Evolutionary conservation across 2,888 invertebrate genomes (phyloP).

Genomic region (Epistrophe eligans): DNA sequence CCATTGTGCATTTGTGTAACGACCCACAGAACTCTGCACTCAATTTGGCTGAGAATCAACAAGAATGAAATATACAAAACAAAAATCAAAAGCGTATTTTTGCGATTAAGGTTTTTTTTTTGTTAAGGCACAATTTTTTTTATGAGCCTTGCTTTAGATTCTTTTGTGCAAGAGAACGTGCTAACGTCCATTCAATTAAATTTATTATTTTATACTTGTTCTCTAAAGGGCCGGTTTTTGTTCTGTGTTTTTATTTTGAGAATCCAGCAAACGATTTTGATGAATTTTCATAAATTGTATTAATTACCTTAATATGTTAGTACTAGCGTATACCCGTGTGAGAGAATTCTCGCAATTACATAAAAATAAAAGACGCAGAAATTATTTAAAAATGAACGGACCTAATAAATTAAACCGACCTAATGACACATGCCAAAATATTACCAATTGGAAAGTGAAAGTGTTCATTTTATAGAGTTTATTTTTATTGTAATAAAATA

Average conservation of each 20-base stretch:
- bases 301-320: too few relatives aligned
- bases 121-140: conserved; percentile 4
- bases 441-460: too few relatives aligned
- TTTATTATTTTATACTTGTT: background rate
- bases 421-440: too few relatives aligned
- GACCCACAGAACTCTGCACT: conserved; percentile 43
- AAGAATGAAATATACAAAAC: background rate
- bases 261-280: background rate
- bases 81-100: conserved; percentile 8
- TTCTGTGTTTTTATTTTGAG: background rate
- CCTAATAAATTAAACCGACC: too few relatives aligned
- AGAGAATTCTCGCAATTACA: too few relatives aligned
- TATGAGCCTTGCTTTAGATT: conserved; percentile 12
- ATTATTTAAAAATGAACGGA: too few relatives aligned
- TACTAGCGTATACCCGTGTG: too few relatives aligned
- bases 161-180: conserved; percentile 25
- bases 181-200: conserved; percentile 29
- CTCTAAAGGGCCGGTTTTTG: background rate
- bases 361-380: too few relatives aligned
- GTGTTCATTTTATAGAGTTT: too few relatives aligned
- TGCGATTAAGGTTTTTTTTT: background rate
- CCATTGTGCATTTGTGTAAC: conserved; percentile 31
- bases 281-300: background rate
- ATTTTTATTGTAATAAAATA: too few relatives aligned
- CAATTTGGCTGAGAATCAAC: conserved; percentile 52